Percentiles rank a stretch among this genome's conserved stretches.
phyloP scores from a whole-genome alignment of 2,888 invertebrate species.

The Drosophila stalkeri region DNA sequence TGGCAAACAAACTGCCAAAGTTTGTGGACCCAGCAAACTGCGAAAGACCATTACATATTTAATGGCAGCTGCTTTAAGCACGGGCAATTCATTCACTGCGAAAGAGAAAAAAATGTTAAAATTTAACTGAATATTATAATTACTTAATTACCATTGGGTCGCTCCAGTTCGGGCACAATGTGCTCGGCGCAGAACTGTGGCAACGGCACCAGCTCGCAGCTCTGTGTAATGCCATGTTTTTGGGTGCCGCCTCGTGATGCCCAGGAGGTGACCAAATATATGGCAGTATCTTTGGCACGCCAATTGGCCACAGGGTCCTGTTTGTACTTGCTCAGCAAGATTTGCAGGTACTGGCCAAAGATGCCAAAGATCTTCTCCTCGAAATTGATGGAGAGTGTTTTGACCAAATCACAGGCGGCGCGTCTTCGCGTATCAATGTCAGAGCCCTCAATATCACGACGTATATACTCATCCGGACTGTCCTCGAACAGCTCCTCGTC shows the following conservation, averaged over 20 bases:
- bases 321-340: constrained; percentile 89
- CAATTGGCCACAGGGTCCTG: constrained; percentile 92
- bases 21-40: constrained; percentile 92
- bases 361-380: constrained; percentile 94
- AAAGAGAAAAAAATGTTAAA: neutral
- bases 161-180: constrained; percentile 93
- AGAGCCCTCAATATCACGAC: constrained; percentile 98
- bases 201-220: constrained; percentile 95
- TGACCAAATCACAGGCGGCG: constrained; percentile 98
- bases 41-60: constrained; percentile 99
- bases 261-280: constrained; percentile 97
- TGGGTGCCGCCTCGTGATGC: constrained; percentile 95
- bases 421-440: constrained; percentile 98
- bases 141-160: constrained; percentile 87
- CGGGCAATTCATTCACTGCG: constrained; percentile 93
- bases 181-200: constrained; percentile 95
- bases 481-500: constrained; percentile 99
- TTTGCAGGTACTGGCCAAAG: constrained; percentile 92
- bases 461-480: constrained; percentile 98
- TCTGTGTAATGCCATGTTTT: constrained; percentile 95
- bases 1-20: constrained; percentile 91
- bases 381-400: constrained; percentile 94
- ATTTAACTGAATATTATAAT: neutral
- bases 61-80: constrained; percentile 97
- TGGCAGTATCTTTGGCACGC: constrained; percentile 97